Evolutionary conservation across 2,113 vertebrate species (phyloP), one percentile per base, ranked within the genome.

Genomic region (Isichthys henryi): DNA sequence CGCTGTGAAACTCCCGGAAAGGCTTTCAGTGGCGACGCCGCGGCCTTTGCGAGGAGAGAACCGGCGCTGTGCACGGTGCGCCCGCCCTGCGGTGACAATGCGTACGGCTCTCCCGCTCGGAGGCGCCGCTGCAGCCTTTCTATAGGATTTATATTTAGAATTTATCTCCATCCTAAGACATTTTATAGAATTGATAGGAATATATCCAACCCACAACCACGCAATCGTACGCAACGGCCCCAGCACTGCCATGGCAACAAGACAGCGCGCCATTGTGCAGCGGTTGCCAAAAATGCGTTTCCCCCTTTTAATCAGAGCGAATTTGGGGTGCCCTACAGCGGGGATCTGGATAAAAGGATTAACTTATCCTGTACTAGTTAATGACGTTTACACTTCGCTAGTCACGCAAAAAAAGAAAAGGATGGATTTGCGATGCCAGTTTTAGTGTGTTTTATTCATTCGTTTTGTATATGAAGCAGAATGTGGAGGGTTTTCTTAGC

Each of bases 291-390:
- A 96, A 96, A 93, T 95, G 95, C 95, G 93, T 96, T 95, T 95
- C 93, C 94, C 94, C 52, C 88, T 96, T 96, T 96, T 96, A 95
- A 96, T 96, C 95, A 95, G 94, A 93, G 93, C 94, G 94, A 95
- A 94, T 96, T 96, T 95, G 93, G 94, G 95, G 95, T 96, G 94
- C 95, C 96, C 95, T 95, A 95, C 95, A 96, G 96, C 95, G 95
- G 95, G 96, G 95, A 95, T 95, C 95, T 94, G 92, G 94, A 96
- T 96, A 95, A 96, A 95, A 93, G 95, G 96, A 96, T 96, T 96
- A 96, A 95, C 94, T 94, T 94, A 95, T 95, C 95, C 95, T 96
- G 93, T 90, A 95, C 95, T 95, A 96, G 95, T 95, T 95, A 95
- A 95, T 95, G 94, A 96, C 92, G 92, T 94, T 95, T 94, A 94